These are phyloP conservation scores for Drosophila falleni DNA, from an alignment of 2,888 invertebrate genomes.

Conservation along the genomic window DNA sequence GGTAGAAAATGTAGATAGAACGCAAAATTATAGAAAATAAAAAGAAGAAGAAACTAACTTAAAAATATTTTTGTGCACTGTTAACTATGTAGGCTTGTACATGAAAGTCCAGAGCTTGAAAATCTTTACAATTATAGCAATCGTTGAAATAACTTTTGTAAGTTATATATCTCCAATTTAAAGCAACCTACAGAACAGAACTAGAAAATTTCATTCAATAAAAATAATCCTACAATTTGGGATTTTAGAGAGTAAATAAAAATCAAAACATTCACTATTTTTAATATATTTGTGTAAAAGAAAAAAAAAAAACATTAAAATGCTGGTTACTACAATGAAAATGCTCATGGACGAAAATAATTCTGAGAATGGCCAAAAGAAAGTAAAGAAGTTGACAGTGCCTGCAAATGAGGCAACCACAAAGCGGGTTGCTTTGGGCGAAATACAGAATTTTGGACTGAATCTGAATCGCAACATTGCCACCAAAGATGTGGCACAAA, in stretches of 20 bases:
- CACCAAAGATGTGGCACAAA: slow-evolving; percentile 75
- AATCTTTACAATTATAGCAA: slow-evolving; percentile 31
- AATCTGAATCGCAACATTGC: slow-evolving; percentile 78
- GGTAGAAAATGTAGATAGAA: too few species aligned
- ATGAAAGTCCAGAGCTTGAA: slow-evolving; percentile 37
- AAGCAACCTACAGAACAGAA: slow-evolving; percentile 23
- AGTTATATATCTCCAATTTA: slow-evolving; percentile 44
- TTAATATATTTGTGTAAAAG: slow-evolving; percentile 35
- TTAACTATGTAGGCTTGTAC: neutral
- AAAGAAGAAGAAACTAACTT: too few species aligned
- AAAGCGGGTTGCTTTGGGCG: slow-evolving; percentile 86
- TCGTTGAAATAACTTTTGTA: slow-evolving; percentile 47
- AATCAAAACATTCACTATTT: slow-evolving; percentile 18
- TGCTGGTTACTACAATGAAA: slow-evolving; percentile 70
- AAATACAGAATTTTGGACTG: slow-evolving; percentile 86
- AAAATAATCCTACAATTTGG: slow-evolving; percentile 15
- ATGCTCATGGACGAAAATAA: slow-evolving; percentile 81
- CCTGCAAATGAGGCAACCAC: slow-evolving; percentile 71
- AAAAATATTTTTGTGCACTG: neutral
- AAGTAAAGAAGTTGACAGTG: slow-evolving; percentile 79
- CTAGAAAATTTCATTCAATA: neutral
- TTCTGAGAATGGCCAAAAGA: slow-evolving; percentile 69
- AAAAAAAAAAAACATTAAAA: slow-evolving; percentile 47
- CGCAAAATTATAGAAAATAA: too few species aligned
- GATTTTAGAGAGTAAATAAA: slow-evolving; percentile 26